phyloP scores from a whole-genome alignment of 2,113 vertebrate genomes.

The Cololabis saira region DNA sequence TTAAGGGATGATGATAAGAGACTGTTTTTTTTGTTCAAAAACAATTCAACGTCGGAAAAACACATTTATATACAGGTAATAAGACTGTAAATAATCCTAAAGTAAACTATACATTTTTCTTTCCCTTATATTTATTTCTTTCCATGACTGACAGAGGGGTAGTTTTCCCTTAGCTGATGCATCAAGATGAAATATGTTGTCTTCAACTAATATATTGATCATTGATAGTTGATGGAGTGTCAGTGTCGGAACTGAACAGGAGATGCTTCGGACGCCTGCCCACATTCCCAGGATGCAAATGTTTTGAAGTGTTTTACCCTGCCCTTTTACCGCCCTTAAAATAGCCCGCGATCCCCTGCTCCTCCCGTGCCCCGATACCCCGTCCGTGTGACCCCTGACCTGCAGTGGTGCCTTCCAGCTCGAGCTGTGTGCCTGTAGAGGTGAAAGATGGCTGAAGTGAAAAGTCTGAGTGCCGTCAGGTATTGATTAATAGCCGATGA shows the following conservation, averaged over 20 bases:
- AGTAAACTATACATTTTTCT: too few species aligned
- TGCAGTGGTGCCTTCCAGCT: constrained; percentile 42
- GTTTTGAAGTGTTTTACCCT: constrained; percentile 61
- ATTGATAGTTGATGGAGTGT: constrained; percentile 34
- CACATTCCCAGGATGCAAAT: constrained; percentile 35
- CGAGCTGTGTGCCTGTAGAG: not conserved
- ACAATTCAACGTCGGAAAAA: not conserved
- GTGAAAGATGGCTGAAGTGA: not conserved
- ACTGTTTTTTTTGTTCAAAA: not conserved
- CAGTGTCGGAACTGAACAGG: constrained; percentile 7
- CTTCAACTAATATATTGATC: constrained; percentile 24
- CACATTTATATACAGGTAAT: too few species aligned
- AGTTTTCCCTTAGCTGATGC: not conserved
- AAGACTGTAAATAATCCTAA: too few species aligned
- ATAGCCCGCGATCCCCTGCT: constrained; percentile 31
- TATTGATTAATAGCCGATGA: constrained; percentile 1
- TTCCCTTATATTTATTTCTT: too few species aligned
- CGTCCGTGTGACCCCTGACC: constrained; percentile 33
- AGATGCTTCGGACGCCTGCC: constrained; percentile 14
- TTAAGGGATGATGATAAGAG: not conserved
- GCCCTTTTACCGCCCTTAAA: constrained; percentile 65
- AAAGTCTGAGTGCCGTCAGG: constrained; percentile 7
- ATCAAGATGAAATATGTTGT: not conserved
- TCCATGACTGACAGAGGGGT: not conserved
- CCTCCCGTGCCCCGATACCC: constrained; percentile 27